phyloP scores from a whole-genome alignment of 2,888 invertebrate genomes.

The Venusia cambrica region DNA sequence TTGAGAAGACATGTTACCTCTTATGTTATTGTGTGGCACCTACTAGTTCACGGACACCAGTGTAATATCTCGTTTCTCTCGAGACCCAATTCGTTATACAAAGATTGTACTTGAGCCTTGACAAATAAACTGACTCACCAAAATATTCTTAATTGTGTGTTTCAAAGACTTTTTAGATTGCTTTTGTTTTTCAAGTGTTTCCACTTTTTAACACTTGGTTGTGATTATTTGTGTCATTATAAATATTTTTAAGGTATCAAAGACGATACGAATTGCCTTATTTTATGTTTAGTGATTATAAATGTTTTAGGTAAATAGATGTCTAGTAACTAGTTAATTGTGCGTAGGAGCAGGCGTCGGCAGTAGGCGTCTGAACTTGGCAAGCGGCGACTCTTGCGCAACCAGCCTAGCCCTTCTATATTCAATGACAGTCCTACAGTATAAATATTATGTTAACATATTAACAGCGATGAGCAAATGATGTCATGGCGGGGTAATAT shows the following conservation, averaged over 20 bases:
- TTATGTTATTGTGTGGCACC: slow-evolving; percentile 28
- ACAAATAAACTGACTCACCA: too few species aligned
- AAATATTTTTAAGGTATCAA: slow-evolving; percentile 18
- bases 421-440: slow-evolving; percentile 37
- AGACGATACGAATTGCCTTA: slow-evolving; percentile 4
- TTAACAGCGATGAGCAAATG: slow-evolving; percentile 15
- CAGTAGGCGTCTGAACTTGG: slow-evolving; percentile 66
- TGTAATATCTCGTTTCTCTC: slow-evolving; percentile 31
- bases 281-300: slow-evolving; percentile 13
- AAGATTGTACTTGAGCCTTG: too few species aligned
- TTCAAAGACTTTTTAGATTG: too few species aligned
- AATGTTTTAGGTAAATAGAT: slow-evolving; percentile 31
- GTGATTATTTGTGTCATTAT: too few species aligned
- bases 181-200: too few species aligned
- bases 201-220: too few species aligned
- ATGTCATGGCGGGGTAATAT: slow-evolving; percentile 10
- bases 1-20: slow-evolving; percentile 39
- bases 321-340: slow-evolving; percentile 35
- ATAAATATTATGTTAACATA: slow-evolving; percentile 14
- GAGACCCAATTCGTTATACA: too few species aligned
- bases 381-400: slow-evolving; percentile 55
- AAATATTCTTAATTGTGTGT: too few species aligned
- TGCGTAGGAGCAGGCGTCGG: slow-evolving; percentile 62
- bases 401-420: slow-evolving; percentile 51
- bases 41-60: slow-evolving; percentile 38